Percentiles rank a stretch among this genome's conserved stretches.
Evolutionary conservation across 2,113 vertebrate species (phyloP).

Genomic region (Lophotis ruficrista): DNA sequence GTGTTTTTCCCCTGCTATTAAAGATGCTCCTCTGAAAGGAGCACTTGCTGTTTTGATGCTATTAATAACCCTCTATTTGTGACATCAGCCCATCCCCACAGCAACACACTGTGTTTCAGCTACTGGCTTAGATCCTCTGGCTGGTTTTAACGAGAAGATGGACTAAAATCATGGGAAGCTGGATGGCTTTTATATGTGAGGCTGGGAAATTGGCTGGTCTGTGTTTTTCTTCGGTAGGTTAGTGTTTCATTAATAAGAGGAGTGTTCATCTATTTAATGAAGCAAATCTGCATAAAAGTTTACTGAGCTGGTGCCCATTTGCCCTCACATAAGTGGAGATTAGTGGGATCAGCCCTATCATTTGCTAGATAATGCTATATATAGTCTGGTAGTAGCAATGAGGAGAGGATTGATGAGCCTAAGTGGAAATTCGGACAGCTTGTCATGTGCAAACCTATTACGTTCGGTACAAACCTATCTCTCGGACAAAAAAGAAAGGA

Average conservation of each 20-base stretch:
- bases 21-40: conserved; percentile 36
- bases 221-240: background rate
- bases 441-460: background rate
- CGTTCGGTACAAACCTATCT: background rate
- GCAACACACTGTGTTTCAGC: conserved; percentile 24
- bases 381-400: background rate
- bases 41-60: conserved; percentile 51
- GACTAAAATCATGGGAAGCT: background rate
- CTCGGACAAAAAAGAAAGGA: background rate
- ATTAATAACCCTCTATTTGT: conserved; percentile 65
- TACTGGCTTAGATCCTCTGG: background rate
- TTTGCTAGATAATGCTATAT: background rate
- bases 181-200: background rate
- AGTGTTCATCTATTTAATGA: background rate
- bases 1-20: conserved; percentile 50
- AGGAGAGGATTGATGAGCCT: background rate
- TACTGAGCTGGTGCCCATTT: background rate
- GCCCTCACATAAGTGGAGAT: background rate
- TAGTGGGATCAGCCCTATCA: background rate
- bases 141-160: background rate
- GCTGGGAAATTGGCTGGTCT: background rate
- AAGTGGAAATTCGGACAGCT: background rate
- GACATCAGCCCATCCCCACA: conserved; percentile 53
- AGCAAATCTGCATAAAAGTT: background rate
- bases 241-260: background rate